Evolutionary conservation across 2,888 invertebrate genomes (phyloP).

Genomic region (Drosophila neonasuta): DNA sequence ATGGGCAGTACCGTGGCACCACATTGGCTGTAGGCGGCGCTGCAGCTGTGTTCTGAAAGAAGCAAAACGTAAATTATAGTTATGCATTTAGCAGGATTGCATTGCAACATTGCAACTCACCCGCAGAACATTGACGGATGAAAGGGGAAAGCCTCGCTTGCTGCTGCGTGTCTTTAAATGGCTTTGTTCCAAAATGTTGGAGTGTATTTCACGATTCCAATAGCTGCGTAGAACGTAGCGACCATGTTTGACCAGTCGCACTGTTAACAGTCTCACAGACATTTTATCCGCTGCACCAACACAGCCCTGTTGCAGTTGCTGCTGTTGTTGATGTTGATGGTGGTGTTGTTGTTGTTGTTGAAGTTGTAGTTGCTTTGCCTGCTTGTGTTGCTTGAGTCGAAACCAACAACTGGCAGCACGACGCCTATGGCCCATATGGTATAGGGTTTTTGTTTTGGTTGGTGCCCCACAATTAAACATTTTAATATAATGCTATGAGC

Average conservation of each 20-base stretch:
- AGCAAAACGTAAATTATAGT: not conserved
- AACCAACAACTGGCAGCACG: conserved; percentile 24
- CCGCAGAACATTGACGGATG: conserved; percentile 71
- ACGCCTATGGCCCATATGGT: conserved; percentile 2
- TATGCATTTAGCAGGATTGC: not conserved
- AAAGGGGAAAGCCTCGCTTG: conserved; percentile 75
- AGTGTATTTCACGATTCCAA: conserved; percentile 83
- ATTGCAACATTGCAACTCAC: conserved; percentile 58
- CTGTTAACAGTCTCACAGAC: conserved; percentile 84
- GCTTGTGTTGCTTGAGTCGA: not conserved
- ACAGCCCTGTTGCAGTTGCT: conserved; percentile 9
- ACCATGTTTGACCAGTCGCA: conserved; percentile 85
- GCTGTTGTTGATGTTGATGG: conserved; percentile 13
- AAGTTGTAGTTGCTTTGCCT: too few relatives aligned
- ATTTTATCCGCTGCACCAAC: conserved; percentile 75
- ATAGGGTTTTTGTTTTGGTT: conserved; percentile 1
- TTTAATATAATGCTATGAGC: conserved; percentile 19
- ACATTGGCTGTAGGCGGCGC: conserved; percentile 17
- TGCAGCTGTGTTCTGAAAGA: conserved; percentile 14
- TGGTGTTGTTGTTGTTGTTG: too few relatives aligned
- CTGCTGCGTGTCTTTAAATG: conserved; percentile 76
- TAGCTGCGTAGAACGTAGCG: conserved; percentile 83
- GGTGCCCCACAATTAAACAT: conserved; percentile 19
- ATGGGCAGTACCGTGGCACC: conserved; percentile 7
- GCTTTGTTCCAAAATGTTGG: conserved; percentile 83